A percentile compares a stretch with the other conserved stretches of the same genome.
Conservation (phyloP, 1,140 invertebrate species). For the Chionoecetes opilio region DNA sequence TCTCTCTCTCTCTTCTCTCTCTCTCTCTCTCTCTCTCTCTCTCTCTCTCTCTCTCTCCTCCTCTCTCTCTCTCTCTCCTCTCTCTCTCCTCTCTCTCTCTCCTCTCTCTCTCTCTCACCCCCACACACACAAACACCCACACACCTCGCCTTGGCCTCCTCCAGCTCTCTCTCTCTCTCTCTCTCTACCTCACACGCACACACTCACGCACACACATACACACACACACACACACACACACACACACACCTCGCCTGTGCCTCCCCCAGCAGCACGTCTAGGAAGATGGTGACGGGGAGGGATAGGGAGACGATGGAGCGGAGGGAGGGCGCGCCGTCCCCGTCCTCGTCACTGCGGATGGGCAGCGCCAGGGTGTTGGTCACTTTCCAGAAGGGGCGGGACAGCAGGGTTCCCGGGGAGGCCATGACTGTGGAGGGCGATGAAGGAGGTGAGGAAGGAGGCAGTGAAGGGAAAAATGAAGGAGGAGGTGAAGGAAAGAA, state of each 20-base stretch:
- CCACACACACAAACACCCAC: too few species aligned
- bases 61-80: constrained; percentile 20
- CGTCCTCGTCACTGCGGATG: constrained; percentile 58
- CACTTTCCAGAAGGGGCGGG: constrained; percentile 62
- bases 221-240: background rate
- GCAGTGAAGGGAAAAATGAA: background rate
- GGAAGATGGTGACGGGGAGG: constrained; percentile 71
- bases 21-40: background rate
- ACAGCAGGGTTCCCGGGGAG: constrained; percentile 32
- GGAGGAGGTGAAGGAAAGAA: background rate
- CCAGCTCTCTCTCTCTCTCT: background rate
- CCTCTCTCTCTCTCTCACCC: background rate
- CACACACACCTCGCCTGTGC: background rate
- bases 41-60: background rate
- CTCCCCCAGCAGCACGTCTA: constrained; percentile 59
- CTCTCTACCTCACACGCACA: background rate
- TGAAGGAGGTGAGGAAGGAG: background rate
- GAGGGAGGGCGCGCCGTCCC: constrained; percentile 60
- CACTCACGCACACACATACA: background rate
- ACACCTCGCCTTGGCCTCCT: constrained; percentile 7
- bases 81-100: background rate
- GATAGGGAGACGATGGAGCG: constrained; percentile 62
- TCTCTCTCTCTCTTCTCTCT: background rate
- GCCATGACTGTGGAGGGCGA: background rate
- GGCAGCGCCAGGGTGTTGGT: constrained; percentile 66